Evolutionary conservation across 2,888 invertebrate species (phyloP).

Genomic region (Anthrax anthrax): DNA sequence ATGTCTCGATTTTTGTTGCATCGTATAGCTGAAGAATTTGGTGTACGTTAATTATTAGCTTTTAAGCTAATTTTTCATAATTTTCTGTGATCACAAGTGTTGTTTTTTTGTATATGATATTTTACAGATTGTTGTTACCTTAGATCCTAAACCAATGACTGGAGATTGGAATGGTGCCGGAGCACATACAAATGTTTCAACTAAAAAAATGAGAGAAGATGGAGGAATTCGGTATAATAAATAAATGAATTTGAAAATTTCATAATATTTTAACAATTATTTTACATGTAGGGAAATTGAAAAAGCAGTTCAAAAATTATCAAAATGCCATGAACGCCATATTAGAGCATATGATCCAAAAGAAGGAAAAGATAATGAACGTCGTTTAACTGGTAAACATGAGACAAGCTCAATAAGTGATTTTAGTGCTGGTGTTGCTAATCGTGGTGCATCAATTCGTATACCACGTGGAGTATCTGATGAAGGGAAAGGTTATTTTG

Average conservation of each 20-base stretch:
- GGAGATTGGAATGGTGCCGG: constrained; percentile 94
- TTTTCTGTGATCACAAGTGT: too few species aligned
- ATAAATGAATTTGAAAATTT: too few species aligned
- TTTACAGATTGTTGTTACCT: constrained; percentile 39
- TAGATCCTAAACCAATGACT: constrained; percentile 64
- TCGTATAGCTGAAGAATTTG: constrained; percentile 86
- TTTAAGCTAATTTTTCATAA: too few species aligned
- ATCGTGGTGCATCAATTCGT: constrained; percentile 86
- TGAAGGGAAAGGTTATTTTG: constrained; percentile 87
- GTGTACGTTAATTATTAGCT: constrained; percentile 43
- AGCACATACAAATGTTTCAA: constrained; percentile 93
- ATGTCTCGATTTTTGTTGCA: constrained; percentile 74
- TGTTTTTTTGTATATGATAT: too few species aligned
- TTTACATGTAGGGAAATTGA: constrained; percentile 62
- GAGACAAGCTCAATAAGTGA: constrained; percentile 96
- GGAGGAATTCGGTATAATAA: constrained; percentile 59
- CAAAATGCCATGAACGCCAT: constrained; percentile 81
- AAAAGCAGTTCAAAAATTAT: constrained; percentile 87
- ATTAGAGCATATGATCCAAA: constrained; percentile 94
- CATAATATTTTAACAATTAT: too few species aligned
- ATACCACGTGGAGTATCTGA: constrained; percentile 85
- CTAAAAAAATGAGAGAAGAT: constrained; percentile 76
- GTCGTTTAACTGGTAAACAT: constrained; percentile 85
- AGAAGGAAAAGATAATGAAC: constrained; percentile 90
- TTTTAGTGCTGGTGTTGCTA: constrained; percentile 84